Percentiles rank a stretch among this genome's conserved stretches.
Conservation (phyloP, 2,888 invertebrate genomes). For the Drosophila peninsularis region DNA sequence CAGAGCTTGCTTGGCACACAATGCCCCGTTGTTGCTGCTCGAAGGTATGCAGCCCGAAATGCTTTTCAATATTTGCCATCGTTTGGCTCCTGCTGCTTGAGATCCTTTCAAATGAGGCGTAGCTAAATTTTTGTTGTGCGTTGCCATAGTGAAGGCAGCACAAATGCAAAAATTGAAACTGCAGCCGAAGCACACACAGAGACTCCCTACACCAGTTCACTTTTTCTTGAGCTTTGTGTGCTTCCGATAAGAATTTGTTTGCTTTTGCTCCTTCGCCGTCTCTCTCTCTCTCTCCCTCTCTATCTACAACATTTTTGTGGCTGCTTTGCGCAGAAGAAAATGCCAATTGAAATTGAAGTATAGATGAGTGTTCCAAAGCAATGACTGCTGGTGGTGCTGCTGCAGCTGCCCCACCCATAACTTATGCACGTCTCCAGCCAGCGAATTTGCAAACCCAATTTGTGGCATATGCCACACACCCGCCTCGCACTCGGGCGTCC, state of each 20-base stretch:
- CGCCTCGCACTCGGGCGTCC: constrained; percentile 30
- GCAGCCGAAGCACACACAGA: constrained; percentile 12
- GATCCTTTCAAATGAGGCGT: constrained; percentile 71
- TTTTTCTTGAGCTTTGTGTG: constrained; percentile 52
- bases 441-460: constrained; percentile 64
- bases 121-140: constrained; percentile 50
- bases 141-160: constrained; percentile 44
- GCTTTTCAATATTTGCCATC: constrained; percentile 66
- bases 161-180: constrained; percentile 42
- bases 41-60: constrained; percentile 61
- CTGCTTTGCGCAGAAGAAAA: constrained; percentile 64
- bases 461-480: constrained; percentile 36
- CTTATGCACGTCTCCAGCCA: constrained; percentile 51
- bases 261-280: constrained; percentile 42
- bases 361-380: constrained; percentile 60
- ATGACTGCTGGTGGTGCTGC: constrained; percentile 11
- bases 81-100: constrained; percentile 40
- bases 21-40: constrained; percentile 26
- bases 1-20: constrained; percentile 11
- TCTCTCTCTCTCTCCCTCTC: constrained; percentile 2
- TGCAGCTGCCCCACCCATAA: constrained; percentile 43
- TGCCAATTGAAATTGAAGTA: constrained; percentile 79
- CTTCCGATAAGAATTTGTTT: constrained; percentile 76
- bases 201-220: constrained; percentile 3
- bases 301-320: constrained; percentile 66